Base-by-base conservation (phyloP, 2,797 vertebrate species). In the Chaetodon trifasciatus region DNA sequence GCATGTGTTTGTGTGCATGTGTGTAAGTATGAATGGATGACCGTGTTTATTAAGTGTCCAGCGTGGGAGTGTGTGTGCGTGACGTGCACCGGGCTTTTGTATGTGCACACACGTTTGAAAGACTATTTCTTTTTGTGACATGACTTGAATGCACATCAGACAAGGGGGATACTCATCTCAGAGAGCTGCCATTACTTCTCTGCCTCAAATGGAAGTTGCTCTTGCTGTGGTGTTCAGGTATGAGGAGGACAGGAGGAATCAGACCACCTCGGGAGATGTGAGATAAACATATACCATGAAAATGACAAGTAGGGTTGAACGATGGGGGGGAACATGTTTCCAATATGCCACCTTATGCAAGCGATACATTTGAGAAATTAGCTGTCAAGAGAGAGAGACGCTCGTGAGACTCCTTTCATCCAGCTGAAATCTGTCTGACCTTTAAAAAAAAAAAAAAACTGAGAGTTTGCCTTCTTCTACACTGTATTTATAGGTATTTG, bases 311-410 rank as follows among this genome's bases (percentile, higher is more conserved):
- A 47, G 81, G 71, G 72, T 85, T 88, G 86, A 91, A 78, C 76
- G 82, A 91, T 89, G 40, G 63, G 78, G 58, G 84, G 39, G 79
- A 85, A 88, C 77, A 28, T 42, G 85, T 91, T 89, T 87, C 87
- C 81, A 89, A 84, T 87, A 91, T 88, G 87, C 81, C 87, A 88
- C 82, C 79, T 80, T 86, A 88, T 90, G 84, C 85, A 87, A 92
- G 86, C 79, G 76, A 82, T 86, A 81, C 79, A 60, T 86, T 87
- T 86, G 81, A 84, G 81, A 90, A 92, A 93, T 88, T 75, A 87
- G 82, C 88, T 90, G 89, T 91, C 88, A 90, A 76, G 83, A 76
- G 81, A 77, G 81, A 87, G 73, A 91, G 80, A 67, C 52, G 57
- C 79, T 90, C 76, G 68, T 49, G 83, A 82, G 78, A 83, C 79